Percentiles rank a stretch among this genome's conserved stretches.
Conservation (phyloP, 2,888 invertebrate genomes). For the Apotomis capreana region DNA sequence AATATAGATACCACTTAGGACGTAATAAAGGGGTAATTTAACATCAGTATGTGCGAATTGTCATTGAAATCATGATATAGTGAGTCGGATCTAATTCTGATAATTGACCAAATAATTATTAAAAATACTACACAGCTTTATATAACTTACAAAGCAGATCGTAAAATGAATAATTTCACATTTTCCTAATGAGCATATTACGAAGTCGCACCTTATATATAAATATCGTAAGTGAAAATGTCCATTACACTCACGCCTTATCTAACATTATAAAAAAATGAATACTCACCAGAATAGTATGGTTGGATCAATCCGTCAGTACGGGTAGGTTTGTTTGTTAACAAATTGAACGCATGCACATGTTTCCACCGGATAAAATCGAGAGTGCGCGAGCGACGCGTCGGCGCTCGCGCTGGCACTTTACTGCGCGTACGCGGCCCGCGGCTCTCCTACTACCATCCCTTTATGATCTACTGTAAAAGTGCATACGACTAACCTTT, state of each 20-base stretch:
- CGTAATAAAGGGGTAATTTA: neutral
- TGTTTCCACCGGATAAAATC: slow-evolving; percentile 54
- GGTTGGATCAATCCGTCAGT: slow-evolving; percentile 26
- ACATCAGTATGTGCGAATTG: neutral
- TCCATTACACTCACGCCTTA: neutral
- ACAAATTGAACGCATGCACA: slow-evolving; percentile 33
- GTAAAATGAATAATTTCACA: neutral
- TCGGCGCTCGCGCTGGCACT: slow-evolving; percentile 60
- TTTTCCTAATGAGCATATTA: slow-evolving; percentile 1
- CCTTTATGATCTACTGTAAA: slow-evolving; percentile 42
- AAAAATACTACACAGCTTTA: neutral
- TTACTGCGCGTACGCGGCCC: slow-evolving; percentile 59
- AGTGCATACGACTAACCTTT: slow-evolving; percentile 35
- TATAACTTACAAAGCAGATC: neutral
- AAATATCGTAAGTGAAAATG: slow-evolving; percentile 2
- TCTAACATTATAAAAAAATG: neutral
- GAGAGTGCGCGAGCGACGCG: slow-evolving; percentile 59
- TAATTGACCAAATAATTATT: neutral
- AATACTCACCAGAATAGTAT: slow-evolving; percentile 28
- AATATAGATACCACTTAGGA: neutral
- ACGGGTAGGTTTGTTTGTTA: slow-evolving; percentile 10
- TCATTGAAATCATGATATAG: too few relatives aligned
- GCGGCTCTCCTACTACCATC: slow-evolving; percentile 47
- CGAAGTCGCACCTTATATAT: neutral
- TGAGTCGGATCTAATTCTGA: neutral